Conservation (phyloP, 2,888 invertebrate genomes). For the Stenodera caucasica region DNA sequence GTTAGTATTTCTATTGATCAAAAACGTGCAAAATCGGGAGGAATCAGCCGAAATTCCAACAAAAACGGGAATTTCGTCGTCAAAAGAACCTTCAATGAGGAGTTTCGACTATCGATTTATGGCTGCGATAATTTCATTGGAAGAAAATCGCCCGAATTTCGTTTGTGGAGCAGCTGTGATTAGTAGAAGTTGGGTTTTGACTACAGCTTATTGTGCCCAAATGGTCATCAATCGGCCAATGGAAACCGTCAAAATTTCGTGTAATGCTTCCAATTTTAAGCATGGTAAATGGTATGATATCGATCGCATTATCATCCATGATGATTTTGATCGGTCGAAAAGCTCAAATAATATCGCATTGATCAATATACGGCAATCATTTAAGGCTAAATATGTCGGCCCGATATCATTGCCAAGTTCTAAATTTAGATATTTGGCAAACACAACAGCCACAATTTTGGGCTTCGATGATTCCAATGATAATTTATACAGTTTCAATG, state of each 20-base stretch:
- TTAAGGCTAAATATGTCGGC: slow-evolving; percentile 30
- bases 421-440: slow-evolving; percentile 34
- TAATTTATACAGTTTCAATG: slow-evolving; percentile 28
- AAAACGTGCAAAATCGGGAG: slow-evolving; percentile 31
- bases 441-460: slow-evolving; percentile 33
- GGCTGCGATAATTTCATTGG: slow-evolving; percentile 23
- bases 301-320: slow-evolving; percentile 33
- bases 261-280: slow-evolving; percentile 33
- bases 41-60: not conserved
- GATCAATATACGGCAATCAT: slow-evolving; percentile 32
- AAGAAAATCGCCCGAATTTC: slow-evolving; percentile 21
- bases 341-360: slow-evolving; percentile 33
- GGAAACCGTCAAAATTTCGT: slow-evolving; percentile 32
- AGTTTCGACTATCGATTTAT: slow-evolving; percentile 21
- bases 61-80: too few relatives aligned
- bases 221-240: slow-evolving; percentile 27
- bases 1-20: slow-evolving; percentile 34
- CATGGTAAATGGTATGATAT: slow-evolving; percentile 34
- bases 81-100: too few relatives aligned
- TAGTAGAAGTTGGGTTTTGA: slow-evolving; percentile 36
- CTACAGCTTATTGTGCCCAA: slow-evolving; percentile 37
- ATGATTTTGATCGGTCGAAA: slow-evolving; percentile 30
- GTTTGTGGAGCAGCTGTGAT: slow-evolving; percentile 36
- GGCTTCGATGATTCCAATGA: slow-evolving; percentile 30
- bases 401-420: slow-evolving; percentile 30